Evolutionary conservation across 1,140 invertebrate genomes (phyloP).

Genomic region (Neoseiulus cucumeris): DNA sequence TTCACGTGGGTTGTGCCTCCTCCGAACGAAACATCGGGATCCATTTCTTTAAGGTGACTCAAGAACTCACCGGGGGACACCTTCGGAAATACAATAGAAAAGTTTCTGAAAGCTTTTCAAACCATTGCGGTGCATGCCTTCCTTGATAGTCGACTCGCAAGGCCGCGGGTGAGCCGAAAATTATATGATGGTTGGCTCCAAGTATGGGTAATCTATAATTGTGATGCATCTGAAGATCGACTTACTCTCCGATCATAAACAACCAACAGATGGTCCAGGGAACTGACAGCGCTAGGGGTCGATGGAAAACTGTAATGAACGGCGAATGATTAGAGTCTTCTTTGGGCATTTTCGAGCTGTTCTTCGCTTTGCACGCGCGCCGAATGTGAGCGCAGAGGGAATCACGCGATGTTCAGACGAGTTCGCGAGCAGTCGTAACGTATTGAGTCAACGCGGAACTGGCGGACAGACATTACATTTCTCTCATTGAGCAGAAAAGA

Average conservation of each 20-base stretch:
- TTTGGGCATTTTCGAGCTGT: too few relatives aligned
- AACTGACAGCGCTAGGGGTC: background rate
- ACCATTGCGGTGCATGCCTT: background rate
- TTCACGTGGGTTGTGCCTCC: conserved; percentile 26
- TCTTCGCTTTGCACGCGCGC: too few relatives aligned
- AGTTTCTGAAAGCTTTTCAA: background rate
- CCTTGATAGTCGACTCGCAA: background rate
- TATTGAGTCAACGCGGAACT: too few relatives aligned
- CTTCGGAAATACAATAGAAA: background rate
- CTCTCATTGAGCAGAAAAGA: too few relatives aligned
- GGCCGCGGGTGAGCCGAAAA: background rate
- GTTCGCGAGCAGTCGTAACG: too few relatives aligned
- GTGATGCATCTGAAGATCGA: background rate
- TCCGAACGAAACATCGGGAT: background rate
- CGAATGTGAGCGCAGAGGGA: too few relatives aligned
- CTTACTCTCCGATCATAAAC: conserved; percentile 1
- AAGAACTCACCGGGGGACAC: background rate
- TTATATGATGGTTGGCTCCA: background rate
- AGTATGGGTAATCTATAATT: background rate
- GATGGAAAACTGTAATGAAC: background rate
- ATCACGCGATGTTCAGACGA: too few relatives aligned
- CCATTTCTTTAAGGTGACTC: background rate
- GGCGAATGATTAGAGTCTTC: background rate
- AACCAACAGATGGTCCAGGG: background rate
- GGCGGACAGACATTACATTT: too few relatives aligned